phyloP scores from a whole-genome alignment of 2,113 vertebrate genomes.

The Boleophthalmus pectinirostris region DNA sequence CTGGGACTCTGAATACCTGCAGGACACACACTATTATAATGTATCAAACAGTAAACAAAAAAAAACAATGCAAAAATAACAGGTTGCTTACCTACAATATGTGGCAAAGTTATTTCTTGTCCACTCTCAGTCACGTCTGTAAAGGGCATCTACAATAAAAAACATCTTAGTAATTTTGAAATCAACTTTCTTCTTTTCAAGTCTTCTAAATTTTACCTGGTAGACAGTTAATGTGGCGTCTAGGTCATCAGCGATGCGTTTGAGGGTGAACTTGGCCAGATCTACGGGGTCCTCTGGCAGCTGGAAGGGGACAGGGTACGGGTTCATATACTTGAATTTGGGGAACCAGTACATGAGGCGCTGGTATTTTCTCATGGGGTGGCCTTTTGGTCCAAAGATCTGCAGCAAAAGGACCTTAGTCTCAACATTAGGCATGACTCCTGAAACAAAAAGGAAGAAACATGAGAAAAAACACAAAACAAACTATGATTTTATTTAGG shows the following conservation, averaged over 20 bases:
- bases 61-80: not conserved
- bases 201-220: conserved; percentile 72
- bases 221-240: conserved; percentile 80
- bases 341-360: conserved; percentile 90
- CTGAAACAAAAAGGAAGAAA: conserved; percentile 57
- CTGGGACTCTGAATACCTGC: conserved; percentile 86
- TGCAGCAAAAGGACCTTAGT: conserved; percentile 85
- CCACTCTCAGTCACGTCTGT: conserved; percentile 67
- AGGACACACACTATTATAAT: not conserved
- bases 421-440: conserved; percentile 82
- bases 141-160: conserved; percentile 57
- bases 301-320: conserved; percentile 78
- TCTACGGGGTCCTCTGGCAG: conserved; percentile 81
- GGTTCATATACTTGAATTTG: conserved; percentile 81
- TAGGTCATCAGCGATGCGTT: conserved; percentile 79
- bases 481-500: too few species aligned
- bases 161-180: not conserved
- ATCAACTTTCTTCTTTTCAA: not conserved
- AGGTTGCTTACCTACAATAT: conserved; percentile 76
- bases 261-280: conserved; percentile 78
- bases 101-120: conserved; percentile 59
- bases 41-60: not conserved
- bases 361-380: conserved; percentile 85
- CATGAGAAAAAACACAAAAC: too few species aligned
- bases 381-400: conserved; percentile 84